Percentiles rank a stretch among this genome's conserved stretches.
Conservation (phyloP, 53 echinoderm and acorn worm genomes). For the Luidia sarsii region DNA sequence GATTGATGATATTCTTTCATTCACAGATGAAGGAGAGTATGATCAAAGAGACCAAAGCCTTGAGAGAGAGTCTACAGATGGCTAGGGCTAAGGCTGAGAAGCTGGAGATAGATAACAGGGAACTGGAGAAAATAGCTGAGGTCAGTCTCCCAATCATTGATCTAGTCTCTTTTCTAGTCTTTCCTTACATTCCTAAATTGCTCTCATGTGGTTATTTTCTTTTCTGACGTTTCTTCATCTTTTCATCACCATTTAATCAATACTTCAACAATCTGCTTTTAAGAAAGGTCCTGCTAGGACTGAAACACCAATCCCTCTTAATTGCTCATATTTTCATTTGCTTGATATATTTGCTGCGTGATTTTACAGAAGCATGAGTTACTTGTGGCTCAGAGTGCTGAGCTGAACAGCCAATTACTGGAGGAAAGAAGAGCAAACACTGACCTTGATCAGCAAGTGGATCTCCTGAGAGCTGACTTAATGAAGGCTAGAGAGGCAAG, state of each 20-base stretch:
- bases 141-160: no score
- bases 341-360: neutral
- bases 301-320: no score
- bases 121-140: constrained; percentile 83
- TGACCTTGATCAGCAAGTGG: constrained; percentile 74
- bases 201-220: no score
- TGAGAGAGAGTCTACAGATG: constrained; percentile 88
- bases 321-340: neutral
- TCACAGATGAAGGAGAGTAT: constrained; percentile 91
- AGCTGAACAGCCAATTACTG: constrained; percentile 66
- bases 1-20: neutral
- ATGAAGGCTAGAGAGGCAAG: constrained; percentile 78
- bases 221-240: no score
- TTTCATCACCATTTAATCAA: neutral
- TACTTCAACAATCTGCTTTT: neutral
- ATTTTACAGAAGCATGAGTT: constrained; percentile 72
- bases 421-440: constrained; percentile 61
- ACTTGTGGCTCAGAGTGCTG: constrained; percentile 67
- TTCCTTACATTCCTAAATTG: no score
- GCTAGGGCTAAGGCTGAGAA: constrained; percentile 90
- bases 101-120: constrained; percentile 70
- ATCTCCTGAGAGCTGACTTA: constrained; percentile 73
- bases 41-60: constrained; percentile 91
- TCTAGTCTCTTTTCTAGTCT: no score
- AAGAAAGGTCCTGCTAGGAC: no score